Base-by-base conservation (phyloP, 2,888 invertebrate species). In the Baronia brevicornis region DNA sequence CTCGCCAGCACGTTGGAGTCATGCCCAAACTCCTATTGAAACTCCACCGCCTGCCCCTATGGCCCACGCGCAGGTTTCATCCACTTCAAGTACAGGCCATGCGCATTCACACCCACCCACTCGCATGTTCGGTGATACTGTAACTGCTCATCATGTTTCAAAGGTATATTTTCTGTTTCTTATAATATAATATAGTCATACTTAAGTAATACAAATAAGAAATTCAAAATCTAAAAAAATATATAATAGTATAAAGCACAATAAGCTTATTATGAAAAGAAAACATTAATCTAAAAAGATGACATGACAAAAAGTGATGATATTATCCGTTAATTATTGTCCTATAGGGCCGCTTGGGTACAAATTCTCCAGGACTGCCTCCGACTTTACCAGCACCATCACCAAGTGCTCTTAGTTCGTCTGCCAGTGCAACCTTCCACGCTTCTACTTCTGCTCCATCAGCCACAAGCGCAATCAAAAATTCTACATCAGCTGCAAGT, bases 91-190 rank as follows among this genome's bases (percentile, higher is more conserved):
- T 48, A 72, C 75, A 36, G 59, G 67, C 41, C 72, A 78, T 56
- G 47, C 71, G 37, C 79, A 86, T 61, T 67, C 79, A 19, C 82
- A 84, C 39, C 88, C 88, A 26, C 87, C 89, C 8, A 79, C 90
- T 3, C 87, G 91, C 59, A 91, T 91, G 91, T 91, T 91, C 51
- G 91, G 91, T 14, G 91, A 91, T 53, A 91, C 91, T 2, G 79
- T 84, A 37, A 84, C 82, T 28, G 79, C 82, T 33, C 80, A 80
- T 51, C 82, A 79, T 42, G 71, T 82, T 9, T 66, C 64, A 33
- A 82, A 82, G 72, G 82, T 80, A 48, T 27, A 46, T 82, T 17
- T 5, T 7, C 3, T 4, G 20, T 6, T 10, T 25, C 4, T 13
- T 2, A n/a, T 17, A 18, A 13, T 9, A 5, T 9, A 9, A 5